These are phyloP conservation scores for Gari tellinella DNA, from an alignment of 2,888 invertebrate species.

Conservation along the genomic window DNA sequence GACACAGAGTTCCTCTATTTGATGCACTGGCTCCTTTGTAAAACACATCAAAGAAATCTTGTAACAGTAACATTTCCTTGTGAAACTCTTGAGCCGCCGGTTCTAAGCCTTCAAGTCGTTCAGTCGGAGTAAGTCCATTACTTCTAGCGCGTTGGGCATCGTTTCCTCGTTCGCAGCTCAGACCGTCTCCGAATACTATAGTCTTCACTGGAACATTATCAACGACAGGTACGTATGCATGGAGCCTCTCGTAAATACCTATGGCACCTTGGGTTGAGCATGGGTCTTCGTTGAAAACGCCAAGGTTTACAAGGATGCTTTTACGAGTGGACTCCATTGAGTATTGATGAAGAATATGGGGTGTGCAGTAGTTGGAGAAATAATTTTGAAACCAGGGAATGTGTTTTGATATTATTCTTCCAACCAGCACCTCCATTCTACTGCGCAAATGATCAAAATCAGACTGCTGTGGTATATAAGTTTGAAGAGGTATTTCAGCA, in stretches of 20 bases:
- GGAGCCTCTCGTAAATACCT: constrained; percentile 18
- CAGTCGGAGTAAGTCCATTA: constrained; percentile 31
- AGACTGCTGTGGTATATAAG: constrained; percentile 11
- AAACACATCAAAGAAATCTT: constrained; percentile 45
- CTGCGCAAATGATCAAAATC: constrained; percentile 8
- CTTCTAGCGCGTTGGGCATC: constrained; percentile 40
- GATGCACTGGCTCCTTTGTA: constrained; percentile 38
- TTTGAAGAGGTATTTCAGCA: constrained; percentile 12
- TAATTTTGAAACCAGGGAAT: constrained; percentile 34
- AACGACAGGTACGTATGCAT: constrained; percentile 12
- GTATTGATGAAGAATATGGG: constrained; percentile 38
- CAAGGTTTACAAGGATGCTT: constrained; percentile 30
- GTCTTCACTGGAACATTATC: constrained; percentile 13
- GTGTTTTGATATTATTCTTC: constrained; percentile 25
- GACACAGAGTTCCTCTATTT: constrained; percentile 28
- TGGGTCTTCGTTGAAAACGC: constrained; percentile 40
- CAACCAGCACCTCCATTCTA: constrained; percentile 32
- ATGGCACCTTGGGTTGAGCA: constrained; percentile 15
- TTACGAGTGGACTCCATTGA: constrained; percentile 19
- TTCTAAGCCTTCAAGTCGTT: constrained; percentile 41
- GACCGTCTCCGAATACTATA: constrained; percentile 40
- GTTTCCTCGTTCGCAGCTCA: constrained; percentile 52
- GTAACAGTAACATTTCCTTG: constrained; percentile 49
- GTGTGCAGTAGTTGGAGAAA: constrained; percentile 15
- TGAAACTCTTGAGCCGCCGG: constrained; percentile 53